Evolutionary conservation across 2,797 vertebrate genomes (phyloP).

Genomic region (Pempheris klunzingeri): DNA sequence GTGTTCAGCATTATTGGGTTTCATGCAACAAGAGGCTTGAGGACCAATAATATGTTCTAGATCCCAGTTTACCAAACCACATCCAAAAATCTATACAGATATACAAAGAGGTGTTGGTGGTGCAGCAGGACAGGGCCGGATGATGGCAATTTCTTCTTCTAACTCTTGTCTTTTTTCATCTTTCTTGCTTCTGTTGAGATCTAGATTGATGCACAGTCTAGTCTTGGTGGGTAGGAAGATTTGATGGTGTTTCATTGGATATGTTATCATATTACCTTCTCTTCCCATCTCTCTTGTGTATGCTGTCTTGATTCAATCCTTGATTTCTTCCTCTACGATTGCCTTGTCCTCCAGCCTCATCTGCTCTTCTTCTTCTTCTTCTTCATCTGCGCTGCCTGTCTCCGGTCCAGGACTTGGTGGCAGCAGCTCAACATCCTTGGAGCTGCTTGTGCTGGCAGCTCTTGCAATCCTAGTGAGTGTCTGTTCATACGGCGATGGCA

Average conservation of each 20-base stretch:
- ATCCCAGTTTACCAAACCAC: not conserved
- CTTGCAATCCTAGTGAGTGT: constrained; percentile 85
- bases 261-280: not conserved
- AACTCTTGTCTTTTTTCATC: not conserved
- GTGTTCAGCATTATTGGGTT: not conserved
- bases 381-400: constrained; percentile 55
- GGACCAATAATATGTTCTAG: not conserved
- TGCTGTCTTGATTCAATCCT: constrained; percentile 29
- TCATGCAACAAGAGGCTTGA: not conserved
- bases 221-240: not conserved
- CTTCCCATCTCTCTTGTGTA: not conserved
- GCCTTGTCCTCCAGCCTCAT: not conserved
- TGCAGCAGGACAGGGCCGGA: not conserved
- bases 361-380: constrained; percentile 29
- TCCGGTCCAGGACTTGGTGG: constrained; percentile 67
- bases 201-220: not conserved
- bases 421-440: constrained; percentile 71
- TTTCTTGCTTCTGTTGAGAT: not conserved
- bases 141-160: not conserved
- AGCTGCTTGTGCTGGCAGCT: constrained; percentile 82
- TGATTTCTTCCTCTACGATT: not conserved
- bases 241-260: not conserved
- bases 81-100: not conserved
- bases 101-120: not conserved
- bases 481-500: constrained; percentile 90